These are phyloP conservation scores for Vespertilio murinus DNA, from an alignment of 2,797 vertebrate species.

Conservation along the genomic window DNA sequence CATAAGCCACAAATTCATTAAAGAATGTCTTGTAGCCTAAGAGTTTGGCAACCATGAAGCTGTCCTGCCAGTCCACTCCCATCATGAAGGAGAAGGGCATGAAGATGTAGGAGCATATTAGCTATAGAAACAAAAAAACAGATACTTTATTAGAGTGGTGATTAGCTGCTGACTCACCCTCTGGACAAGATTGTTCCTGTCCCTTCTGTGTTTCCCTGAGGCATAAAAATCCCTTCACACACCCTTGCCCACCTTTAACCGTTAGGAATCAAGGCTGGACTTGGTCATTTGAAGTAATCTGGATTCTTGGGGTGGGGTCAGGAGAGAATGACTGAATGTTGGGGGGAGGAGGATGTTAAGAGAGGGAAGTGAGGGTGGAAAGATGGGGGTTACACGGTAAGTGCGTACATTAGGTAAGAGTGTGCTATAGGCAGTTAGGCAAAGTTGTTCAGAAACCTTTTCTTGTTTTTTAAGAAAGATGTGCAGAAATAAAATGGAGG, in stretches of 20 bases:
- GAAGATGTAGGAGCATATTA: slow-evolving; percentile 91
- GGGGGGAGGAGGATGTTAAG: neutral
- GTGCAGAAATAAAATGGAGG: slow-evolving; percentile 16
- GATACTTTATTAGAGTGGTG: neutral
- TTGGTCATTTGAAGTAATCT: neutral
- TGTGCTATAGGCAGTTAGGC: neutral
- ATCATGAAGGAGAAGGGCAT: slow-evolving; percentile 94
- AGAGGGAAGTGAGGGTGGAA: neutral
- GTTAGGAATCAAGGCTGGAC: neutral
- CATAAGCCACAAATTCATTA: slow-evolving; percentile 93
- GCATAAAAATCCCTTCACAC: neutral
- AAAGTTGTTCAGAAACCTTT: neutral
- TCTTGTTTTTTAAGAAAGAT: neutral
- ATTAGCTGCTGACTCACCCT: neutral
- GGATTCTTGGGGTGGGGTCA: neutral
- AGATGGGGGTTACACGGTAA: neutral
- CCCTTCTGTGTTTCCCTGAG: neutral
- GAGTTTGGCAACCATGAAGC: slow-evolving; percentile 90
- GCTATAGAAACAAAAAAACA: slow-evolving; percentile 80
- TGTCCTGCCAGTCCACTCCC: slow-evolving; percentile 93
- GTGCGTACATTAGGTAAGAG: neutral
- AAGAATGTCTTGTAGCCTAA: slow-evolving; percentile 92
- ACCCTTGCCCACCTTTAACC: neutral
- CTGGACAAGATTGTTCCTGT: neutral
- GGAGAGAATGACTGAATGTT: neutral